Evolutionary conservation across 64 coral and sea anemone genomes (phyloP).

Genomic region (Platygyra sinensis): DNA sequence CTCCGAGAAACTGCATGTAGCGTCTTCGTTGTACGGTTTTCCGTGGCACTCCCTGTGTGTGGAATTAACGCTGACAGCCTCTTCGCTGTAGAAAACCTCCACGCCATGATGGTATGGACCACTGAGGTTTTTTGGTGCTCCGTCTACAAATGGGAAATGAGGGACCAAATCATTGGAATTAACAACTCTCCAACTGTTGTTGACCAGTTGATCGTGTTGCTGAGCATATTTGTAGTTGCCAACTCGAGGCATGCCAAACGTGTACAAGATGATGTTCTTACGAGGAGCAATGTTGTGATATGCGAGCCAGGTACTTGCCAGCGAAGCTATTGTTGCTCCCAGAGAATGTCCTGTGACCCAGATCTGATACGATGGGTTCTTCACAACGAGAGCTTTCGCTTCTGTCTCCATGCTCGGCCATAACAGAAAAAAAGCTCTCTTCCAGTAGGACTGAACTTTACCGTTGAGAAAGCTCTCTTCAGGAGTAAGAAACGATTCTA

Average conservation of each 20-base stretch:
- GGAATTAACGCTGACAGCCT: conserved; percentile 5
- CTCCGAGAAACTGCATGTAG: conserved; percentile 29
- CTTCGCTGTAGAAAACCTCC: conserved; percentile 45
- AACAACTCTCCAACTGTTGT: conserved; percentile 65
- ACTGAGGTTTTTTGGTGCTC: background rate
- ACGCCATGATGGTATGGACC: conserved; percentile 67
- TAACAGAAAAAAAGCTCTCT: conserved; percentile 6
- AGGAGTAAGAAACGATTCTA: background rate
- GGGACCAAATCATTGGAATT: conserved; percentile 59
- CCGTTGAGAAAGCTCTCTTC: background rate
- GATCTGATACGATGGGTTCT: conserved; percentile 42
- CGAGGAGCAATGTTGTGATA: conserved; percentile 37
- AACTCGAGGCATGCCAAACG: conserved; percentile 77
- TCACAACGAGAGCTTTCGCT: conserved; percentile 18
- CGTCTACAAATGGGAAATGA: conserved; percentile 26
- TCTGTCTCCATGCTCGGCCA: conserved; percentile 21
- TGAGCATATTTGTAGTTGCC: conserved; percentile 64
- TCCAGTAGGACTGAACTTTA: conserved; percentile 53
- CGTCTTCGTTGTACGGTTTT: conserved; percentile 56
- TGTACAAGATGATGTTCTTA: conserved; percentile 60
- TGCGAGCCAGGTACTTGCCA: conserved; percentile 57
- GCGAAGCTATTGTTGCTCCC: conserved; percentile 62
- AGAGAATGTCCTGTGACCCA: conserved; percentile 78
- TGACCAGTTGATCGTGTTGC: conserved; percentile 63
- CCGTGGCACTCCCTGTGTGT: conserved; percentile 70